Base-by-base conservation (phyloP, 2,888 invertebrate species). In the Coronaproctus castanopsis region DNA sequence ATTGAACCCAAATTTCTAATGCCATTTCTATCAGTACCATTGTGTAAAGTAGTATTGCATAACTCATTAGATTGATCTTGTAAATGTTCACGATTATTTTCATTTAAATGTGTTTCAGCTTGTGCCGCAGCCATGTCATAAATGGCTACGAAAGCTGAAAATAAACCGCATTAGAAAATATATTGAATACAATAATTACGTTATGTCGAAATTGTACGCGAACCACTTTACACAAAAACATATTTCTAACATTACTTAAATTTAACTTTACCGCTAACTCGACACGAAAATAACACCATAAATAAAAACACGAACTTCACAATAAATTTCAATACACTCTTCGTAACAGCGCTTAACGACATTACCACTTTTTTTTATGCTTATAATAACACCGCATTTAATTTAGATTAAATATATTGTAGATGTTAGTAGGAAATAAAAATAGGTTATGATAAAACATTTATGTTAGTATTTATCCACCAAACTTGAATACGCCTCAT, bases 61-160 rank as follows among this genome's bases (percentile, higher is more conserved):
- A 79, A 77, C 74, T 80, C 80, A 75, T 77, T 76, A 76, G 78
- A 78, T 70, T 80, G 80, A 72, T 78, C 74, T 74, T 78, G 77
- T 76, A 76, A 78, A 75, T 78, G 79, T 71, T 78, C 78, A 72
- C 79, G 76, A 75, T 78, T 80, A 74, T 77, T 76, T 66, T 83
- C 83, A 78, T 82, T 82, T 78, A 82, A 82, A 76, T 83, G 83
- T 77, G 82, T 80, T 79, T 83, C 83, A 76, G 83, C 82, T 80
- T 82, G 83, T 80, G 83, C 83, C 79, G 84, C 83, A 82, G 84
- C 84, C 84, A 84, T 84, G 80, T 82, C 82, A 69, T 67, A 67
- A 72, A 73, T 72, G 72, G 73, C 73, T 73, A 71, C 72, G 71
- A 72, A 72, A 73, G 71, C 72, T 68, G 74, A 78, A 78, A 77